A percentile compares a stretch with the other conserved stretches of the same genome.
These are phyloP conservation scores for Lymantria dispar DNA, from an alignment of 2,888 invertebrate species.

Conservation along the genomic window DNA sequence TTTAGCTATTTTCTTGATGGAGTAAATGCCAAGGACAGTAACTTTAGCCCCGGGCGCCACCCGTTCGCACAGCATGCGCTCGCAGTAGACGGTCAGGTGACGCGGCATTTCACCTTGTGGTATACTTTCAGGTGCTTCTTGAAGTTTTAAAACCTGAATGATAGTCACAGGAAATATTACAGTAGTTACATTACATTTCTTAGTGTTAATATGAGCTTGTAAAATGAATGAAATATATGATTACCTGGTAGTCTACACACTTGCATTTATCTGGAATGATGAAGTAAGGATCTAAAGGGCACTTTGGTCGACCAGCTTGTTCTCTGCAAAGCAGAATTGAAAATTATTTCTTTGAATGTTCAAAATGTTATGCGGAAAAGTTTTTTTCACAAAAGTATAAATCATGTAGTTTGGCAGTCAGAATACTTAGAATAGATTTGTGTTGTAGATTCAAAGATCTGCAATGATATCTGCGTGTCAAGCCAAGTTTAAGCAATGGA, in stretches of 20 bases:
- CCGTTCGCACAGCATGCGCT: conserved; percentile 94
- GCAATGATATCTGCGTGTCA: too few relatives aligned
- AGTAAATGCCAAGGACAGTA: conserved; percentile 96
- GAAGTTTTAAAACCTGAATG: conserved; percentile 91
- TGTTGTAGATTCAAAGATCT: too few relatives aligned
- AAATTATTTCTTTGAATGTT: not conserved
- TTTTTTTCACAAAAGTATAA: too few relatives aligned
- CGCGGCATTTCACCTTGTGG: conserved; percentile 99
- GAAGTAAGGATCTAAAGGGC: conserved; percentile 98
- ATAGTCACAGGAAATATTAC: not conserved
- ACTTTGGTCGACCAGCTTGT: conserved; percentile 95
- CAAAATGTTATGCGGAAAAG: too few relatives aligned
- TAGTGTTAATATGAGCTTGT: not conserved
- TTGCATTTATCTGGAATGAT: conserved; percentile 98
- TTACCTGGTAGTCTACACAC: conserved; percentile 97
- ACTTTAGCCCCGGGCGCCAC: conserved; percentile 98
- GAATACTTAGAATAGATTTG: too few relatives aligned
- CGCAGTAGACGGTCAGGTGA: conserved; percentile 96
- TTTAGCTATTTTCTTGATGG: conserved; percentile 93
- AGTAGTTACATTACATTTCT: not conserved
- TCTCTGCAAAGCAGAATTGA: conserved; percentile 84
- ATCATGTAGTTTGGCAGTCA: too few relatives aligned
- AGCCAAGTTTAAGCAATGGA: too few relatives aligned
- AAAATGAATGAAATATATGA: not conserved
- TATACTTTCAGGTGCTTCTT: conserved; percentile 94